Conservation (phyloP, 2,888 invertebrate species). For the Philopedon plagiatum region DNA sequence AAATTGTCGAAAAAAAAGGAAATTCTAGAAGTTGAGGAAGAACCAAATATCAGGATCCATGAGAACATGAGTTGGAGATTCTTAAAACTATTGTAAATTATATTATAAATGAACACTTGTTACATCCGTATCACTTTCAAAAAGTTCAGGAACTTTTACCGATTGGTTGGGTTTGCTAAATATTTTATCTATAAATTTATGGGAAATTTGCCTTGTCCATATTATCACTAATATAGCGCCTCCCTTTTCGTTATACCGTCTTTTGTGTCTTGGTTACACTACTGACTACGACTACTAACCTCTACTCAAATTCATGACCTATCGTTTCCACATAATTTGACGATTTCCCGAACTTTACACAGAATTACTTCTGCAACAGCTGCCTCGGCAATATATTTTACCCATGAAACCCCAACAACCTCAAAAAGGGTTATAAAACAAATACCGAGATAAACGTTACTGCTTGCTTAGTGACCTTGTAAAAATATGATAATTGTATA, state of each 20-base stretch:
- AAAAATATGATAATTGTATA: neutral
- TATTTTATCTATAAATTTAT: too few species aligned
- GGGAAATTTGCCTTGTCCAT: neutral
- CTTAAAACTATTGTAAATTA: too few species aligned
- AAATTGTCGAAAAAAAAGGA: too few species aligned
- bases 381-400: conserved; percentile 23
- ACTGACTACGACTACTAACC: neutral
- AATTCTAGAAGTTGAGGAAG: too few species aligned
- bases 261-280: neutral
- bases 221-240: neutral
- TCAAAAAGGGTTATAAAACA: conserved; percentile 10
- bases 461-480: neutral
- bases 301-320: conserved; percentile 19
- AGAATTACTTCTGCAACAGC: conserved; percentile 33
- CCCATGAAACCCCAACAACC: conserved; percentile 14
- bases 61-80: too few species aligned
- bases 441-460: neutral
- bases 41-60: too few species aligned
- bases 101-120: too few species aligned
- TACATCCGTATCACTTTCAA: too few species aligned
- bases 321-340: conserved; percentile 30
- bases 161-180: too few species aligned
- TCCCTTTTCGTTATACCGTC: neutral
- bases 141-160: too few species aligned
- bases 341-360: conserved; percentile 25